Percentiles rank a stretch among this genome's conserved stretches.
phyloP scores from a whole-genome alignment of 2,888 invertebrate genomes.

The Thereva nobilitata region DNA sequence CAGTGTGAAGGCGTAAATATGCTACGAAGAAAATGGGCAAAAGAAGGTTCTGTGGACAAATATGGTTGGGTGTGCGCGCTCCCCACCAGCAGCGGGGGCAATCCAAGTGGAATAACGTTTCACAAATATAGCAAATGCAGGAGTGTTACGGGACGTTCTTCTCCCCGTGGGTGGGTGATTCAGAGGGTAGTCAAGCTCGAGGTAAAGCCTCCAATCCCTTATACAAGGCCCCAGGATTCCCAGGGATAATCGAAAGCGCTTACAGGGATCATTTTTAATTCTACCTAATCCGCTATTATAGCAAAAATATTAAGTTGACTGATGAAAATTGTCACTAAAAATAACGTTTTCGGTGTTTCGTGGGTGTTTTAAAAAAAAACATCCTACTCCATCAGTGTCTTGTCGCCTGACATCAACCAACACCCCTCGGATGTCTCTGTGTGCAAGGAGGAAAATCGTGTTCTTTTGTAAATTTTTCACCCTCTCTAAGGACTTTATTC shows the following conservation, averaged over 20 bases:
- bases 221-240: background rate
- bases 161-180: background rate
- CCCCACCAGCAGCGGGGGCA: background rate
- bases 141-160: background rate
- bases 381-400: background rate
- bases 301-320: background rate
- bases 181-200: too few species aligned
- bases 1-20: slow-evolving; percentile 36
- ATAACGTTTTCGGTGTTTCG: slow-evolving; percentile 1
- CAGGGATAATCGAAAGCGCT: slow-evolving; percentile 15
- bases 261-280: slow-evolving; percentile 13
- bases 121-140: background rate
- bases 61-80: background rate
- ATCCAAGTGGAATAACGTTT: slow-evolving; percentile 22
- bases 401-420: too few species aligned
- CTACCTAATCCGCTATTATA: slow-evolving; percentile 16
- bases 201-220: too few species aligned
- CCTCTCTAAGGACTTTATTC: too few species aligned
- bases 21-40: background rate
- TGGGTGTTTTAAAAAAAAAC: background rate
- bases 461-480: too few species aligned
- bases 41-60: slow-evolving; percentile 13
- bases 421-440: too few species aligned
- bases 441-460: too few species aligned
- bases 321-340: slow-evolving; percentile 1